Evolutionary conservation across 2,888 invertebrate genomes (phyloP).

Genomic region (Caradrina clavipalpis): DNA sequence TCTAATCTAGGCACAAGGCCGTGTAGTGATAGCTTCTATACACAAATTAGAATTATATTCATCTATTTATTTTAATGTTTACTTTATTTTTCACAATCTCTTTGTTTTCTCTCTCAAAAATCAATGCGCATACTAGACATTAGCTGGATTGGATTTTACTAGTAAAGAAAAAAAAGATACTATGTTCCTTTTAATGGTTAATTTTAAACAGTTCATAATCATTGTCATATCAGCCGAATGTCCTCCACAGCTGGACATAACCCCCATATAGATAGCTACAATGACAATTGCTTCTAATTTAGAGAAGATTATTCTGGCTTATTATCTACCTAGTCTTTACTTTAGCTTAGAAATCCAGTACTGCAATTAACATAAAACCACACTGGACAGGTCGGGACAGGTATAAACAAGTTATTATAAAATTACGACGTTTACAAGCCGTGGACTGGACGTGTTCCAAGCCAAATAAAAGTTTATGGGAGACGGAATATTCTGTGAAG

Average conservation of each 20-base stretch:
- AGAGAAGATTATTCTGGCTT: background rate
- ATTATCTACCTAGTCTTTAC: background rate
- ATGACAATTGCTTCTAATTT: background rate
- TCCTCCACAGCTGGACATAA: too few species aligned
- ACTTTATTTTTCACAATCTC: background rate
- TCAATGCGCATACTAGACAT: too few species aligned
- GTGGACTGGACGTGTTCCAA: conserved; percentile 45
- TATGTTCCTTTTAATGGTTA: too few species aligned
- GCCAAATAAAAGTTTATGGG: conserved; percentile 63
- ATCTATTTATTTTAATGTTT: background rate
- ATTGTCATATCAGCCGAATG: too few species aligned
- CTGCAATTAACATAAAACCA: conserved; percentile 8
- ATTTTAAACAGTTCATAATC: too few species aligned
- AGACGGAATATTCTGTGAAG: conserved; percentile 57
- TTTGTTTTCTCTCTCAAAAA: background rate
- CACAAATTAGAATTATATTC: background rate
- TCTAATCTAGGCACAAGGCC: background rate
- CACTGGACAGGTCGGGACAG: background rate
- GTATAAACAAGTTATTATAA: conserved; percentile 41
- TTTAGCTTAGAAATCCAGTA: background rate
- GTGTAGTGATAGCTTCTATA: background rate
- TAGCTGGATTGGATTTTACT: too few species aligned
- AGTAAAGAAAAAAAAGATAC: too few species aligned
- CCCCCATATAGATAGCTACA: too few species aligned
- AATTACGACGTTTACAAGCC: conserved; percentile 36